Evolutionary conservation across 2,797 vertebrate species (phyloP).

Genomic region (Babyrousa celebensis): DNA sequence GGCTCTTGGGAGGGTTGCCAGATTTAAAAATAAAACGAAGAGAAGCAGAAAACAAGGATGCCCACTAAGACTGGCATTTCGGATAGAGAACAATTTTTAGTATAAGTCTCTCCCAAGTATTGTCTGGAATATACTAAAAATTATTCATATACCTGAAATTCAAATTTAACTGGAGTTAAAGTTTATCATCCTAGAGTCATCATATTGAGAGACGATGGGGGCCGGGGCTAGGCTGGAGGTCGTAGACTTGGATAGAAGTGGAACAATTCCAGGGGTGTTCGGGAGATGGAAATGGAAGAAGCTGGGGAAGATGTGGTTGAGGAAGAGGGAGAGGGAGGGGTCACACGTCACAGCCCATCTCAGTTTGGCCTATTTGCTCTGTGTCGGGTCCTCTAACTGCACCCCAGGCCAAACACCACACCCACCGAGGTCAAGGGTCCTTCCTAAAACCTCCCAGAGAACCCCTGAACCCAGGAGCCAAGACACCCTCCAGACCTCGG

Average conservation of each 20-base stretch:
- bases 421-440: neutral
- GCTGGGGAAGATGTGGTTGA: neutral
- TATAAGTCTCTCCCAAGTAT: slow-evolving; percentile 25
- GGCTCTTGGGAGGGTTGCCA: slow-evolving; percentile 36
- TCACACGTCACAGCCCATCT: neutral
- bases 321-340: neutral
- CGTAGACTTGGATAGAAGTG: neutral
- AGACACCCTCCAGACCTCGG: neutral
- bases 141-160: slow-evolving; percentile 37
- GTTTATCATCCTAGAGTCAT: neutral
- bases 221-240: neutral
- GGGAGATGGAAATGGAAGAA: neutral
- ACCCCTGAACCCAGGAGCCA: neutral
- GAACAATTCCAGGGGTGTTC: neutral
- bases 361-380: neutral
- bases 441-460: neutral
- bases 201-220: neutral
- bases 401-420: neutral
- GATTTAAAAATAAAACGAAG: slow-evolving; percentile 63
- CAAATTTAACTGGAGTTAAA: neutral
- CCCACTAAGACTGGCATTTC: slow-evolving; percentile 46
- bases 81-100: slow-evolving; percentile 35
- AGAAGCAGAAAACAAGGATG: neutral
- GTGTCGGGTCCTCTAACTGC: neutral
- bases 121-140: neutral